Conservation (phyloP, 2,113 vertebrate genomes). For the Illadopsis cleaveri region DNA sequence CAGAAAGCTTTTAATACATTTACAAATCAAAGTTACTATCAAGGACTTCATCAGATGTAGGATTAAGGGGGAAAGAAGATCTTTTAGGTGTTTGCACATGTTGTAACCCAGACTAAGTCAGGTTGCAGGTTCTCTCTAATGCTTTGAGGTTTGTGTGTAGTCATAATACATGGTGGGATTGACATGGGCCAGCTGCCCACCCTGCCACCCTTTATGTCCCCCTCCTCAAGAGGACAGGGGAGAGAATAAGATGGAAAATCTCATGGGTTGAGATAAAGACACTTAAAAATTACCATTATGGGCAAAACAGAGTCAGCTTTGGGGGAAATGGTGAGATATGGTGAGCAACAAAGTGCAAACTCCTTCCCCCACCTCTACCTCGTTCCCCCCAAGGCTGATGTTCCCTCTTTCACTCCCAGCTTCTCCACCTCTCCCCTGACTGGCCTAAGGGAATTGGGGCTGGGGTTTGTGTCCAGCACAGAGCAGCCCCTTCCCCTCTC, state of each 20-base stretch:
- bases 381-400: rapidly evolving
- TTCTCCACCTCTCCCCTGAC: not conserved
- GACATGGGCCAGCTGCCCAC: rapidly evolving
- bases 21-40: not conserved
- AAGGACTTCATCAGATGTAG: not conserved
- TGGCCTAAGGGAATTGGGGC: not conserved
- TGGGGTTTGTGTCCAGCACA: rapidly evolving
- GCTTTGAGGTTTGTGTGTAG: not conserved
- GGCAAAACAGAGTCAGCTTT: not conserved
- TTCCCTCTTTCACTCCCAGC: not conserved
- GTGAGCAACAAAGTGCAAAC: not conserved
- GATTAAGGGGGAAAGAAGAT: not conserved
- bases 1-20: not conserved
- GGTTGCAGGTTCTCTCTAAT: not conserved
- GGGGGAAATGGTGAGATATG: not conserved
- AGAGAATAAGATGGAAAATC: not conserved
- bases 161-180: not conserved
- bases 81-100: not conserved
- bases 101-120: not conserved
- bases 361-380: not conserved
- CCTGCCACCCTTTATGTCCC: not conserved
- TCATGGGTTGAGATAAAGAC: not conserved
- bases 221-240: not conserved
- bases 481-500: not conserved
- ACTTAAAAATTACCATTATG: not conserved